phyloP scores from a whole-genome alignment of 35 echinoderm and acorn worm species.

The Stichopus chloronotus region DNA sequence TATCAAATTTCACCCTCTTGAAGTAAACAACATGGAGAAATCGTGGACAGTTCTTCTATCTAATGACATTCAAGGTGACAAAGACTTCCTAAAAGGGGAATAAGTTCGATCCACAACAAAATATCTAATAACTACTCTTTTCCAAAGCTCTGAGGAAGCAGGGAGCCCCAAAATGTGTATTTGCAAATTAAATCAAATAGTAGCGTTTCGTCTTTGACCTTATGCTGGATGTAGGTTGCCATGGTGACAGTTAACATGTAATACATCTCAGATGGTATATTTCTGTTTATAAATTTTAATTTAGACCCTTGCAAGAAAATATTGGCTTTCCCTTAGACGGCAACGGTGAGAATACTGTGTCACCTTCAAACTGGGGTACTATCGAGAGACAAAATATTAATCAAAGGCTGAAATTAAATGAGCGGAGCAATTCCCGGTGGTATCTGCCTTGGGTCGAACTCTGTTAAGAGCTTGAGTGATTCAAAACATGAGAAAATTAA shows the following conservation, averaged over 20 bases:
- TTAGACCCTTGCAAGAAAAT: not conserved
- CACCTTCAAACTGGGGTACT: not conserved
- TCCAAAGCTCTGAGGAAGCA: not conserved
- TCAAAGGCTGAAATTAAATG: not conserved
- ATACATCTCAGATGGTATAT: not conserved
- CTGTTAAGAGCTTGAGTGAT: not conserved
- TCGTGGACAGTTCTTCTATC: not conserved
- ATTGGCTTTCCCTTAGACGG: not conserved
- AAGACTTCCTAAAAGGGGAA: not conserved
- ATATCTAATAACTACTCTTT: not conserved
- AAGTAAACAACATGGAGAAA: not conserved
- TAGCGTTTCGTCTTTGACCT: not conserved
- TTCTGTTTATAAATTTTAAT: conserved; percentile 2
- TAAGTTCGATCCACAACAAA: not conserved
- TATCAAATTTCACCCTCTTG: too few species aligned
- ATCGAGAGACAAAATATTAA: not conserved
- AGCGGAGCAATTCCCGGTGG: not conserved
- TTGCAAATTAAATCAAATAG: not conserved
- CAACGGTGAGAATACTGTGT: not conserved
- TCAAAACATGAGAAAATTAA: not conserved
- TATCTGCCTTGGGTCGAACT: not conserved
- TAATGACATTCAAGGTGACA: not conserved
- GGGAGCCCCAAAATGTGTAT: not conserved
- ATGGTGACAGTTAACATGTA: not conserved
- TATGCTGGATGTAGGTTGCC: not conserved